A percentile compares a stretch with the other conserved stretches of the same genome.
These are phyloP conservation scores for Drosophila heteroneura DNA, from an alignment of 2,888 invertebrate genomes.

Conservation along the genomic window DNA sequence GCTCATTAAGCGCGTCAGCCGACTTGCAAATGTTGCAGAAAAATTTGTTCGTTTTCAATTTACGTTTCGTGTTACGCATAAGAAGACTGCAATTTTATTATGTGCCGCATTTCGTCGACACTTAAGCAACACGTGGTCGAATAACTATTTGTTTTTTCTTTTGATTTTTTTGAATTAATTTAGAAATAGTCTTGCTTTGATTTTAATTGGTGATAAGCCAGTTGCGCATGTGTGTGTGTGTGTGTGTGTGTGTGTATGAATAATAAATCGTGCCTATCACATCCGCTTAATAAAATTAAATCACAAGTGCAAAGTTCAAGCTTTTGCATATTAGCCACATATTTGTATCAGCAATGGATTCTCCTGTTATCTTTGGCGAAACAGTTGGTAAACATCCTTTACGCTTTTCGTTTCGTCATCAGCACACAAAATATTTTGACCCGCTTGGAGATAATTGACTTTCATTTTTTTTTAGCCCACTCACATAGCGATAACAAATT, in stretches of 20 bases:
- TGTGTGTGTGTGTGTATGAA: slow-evolving; percentile 3
- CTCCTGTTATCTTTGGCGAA: slow-evolving; percentile 1
- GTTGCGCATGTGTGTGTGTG: slow-evolving; percentile 21
- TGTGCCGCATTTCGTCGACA: slow-evolving; percentile 22
- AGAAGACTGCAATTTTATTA: background rate
- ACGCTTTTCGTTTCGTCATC: slow-evolving; percentile 10
- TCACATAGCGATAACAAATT: slow-evolving; percentile 37
- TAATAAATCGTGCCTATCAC: background rate
- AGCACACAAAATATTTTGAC: slow-evolving; percentile 7
- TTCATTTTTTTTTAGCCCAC: slow-evolving; percentile 25
- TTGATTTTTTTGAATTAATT: background rate
- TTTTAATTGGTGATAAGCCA: slow-evolving; percentile 11
- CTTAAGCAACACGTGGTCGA: slow-evolving; percentile 20
- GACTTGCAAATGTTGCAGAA: background rate
- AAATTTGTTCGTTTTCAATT: slow-evolving; percentile 12
- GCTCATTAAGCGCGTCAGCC: too few species aligned
- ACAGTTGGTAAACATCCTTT: slow-evolving; percentile 4
- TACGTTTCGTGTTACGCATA: slow-evolving; percentile 2
- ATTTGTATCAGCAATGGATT: background rate
- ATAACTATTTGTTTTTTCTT: background rate
- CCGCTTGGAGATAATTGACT: slow-evolving; percentile 34
- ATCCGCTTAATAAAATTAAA: background rate
- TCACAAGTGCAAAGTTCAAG: background rate
- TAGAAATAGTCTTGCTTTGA: background rate
- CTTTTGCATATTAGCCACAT: background rate